These are phyloP conservation scores for Zoroaster sp. DNA, from an alignment of 53 echinoderm and acorn worm species.

Conservation along the genomic window DNA sequence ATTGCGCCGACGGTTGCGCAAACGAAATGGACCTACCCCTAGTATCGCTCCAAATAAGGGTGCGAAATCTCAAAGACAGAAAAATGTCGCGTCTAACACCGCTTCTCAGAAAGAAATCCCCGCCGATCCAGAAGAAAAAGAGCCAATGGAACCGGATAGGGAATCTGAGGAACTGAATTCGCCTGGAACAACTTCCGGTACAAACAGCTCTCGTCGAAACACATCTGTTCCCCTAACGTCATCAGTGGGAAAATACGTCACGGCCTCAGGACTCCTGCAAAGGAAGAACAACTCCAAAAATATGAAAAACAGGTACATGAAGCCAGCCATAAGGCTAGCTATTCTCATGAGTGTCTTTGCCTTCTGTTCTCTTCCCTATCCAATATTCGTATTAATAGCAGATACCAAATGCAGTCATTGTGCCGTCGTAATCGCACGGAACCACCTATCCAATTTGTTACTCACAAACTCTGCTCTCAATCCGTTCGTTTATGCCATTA, in stretches of 20 bases:
- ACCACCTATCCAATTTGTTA: slow-evolving; percentile 31
- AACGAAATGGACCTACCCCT: not conserved
- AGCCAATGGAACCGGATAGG: no score
- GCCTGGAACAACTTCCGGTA: no score
- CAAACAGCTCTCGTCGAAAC: no score
- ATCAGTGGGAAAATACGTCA: no score
- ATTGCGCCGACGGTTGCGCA: slow-evolving; percentile 20
- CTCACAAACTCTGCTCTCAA: slow-evolving; percentile 44
- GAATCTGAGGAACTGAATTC: no score
- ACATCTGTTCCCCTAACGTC: no score
- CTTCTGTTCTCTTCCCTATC: slow-evolving; percentile 45
- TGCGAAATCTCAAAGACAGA: not conserved
- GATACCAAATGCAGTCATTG: slow-evolving; percentile 14
- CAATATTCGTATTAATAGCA: slow-evolving; percentile 3
- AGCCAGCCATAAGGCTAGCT: slow-evolving; percentile 47
- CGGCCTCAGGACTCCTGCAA: no score
- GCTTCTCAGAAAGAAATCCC: not conserved
- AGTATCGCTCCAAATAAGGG: not conserved
- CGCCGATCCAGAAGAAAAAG: not conserved
- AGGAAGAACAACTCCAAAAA: not conserved
- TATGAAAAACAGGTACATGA: slow-evolving; percentile 43
- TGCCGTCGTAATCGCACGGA: not conserved
- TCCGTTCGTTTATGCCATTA: slow-evolving; percentile 50
- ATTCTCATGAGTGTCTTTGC: slow-evolving; percentile 31
- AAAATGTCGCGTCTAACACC: no score